Percentiles rank a stretch among this genome's conserved stretches.
Conservation (phyloP, 64 coral and sea anemone genomes). For the Stichodactyla helianthus region DNA sequence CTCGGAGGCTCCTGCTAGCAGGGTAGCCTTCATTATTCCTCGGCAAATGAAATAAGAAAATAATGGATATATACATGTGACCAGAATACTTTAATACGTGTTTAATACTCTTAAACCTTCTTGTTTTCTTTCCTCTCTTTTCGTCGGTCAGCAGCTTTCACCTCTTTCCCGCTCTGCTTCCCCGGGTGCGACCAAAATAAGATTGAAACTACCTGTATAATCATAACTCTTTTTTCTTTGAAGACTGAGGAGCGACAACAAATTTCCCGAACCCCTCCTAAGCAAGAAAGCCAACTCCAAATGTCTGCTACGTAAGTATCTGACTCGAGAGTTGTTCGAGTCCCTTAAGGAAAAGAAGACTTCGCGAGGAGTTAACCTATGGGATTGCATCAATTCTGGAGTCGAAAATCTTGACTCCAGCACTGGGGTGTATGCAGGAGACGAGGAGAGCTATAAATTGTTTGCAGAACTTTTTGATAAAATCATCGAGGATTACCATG, state of each 20-base stretch:
- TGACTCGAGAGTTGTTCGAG: conserved; percentile 67
- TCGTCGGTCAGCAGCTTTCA: too few species aligned
- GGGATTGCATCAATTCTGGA: conserved; percentile 73
- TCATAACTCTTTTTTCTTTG: neutral
- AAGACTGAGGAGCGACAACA: conserved; percentile 9
- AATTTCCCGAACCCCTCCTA: neutral
- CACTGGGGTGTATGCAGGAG: conserved; percentile 72
- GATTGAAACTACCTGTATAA: too few species aligned
- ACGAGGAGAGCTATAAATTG: conserved; percentile 51
- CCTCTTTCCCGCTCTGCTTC: too few species aligned
- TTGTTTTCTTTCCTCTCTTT: too few species aligned
- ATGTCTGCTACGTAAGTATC: conserved; percentile 60
- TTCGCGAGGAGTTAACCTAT: conserved; percentile 47
- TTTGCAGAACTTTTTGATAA: conserved; percentile 44
- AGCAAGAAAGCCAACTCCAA: conserved; percentile 36
- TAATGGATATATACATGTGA: too few species aligned
- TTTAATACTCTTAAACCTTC: too few species aligned
- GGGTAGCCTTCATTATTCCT: too few species aligned
- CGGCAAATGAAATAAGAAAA: too few species aligned
- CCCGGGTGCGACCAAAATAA: too few species aligned
- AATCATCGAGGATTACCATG: conserved; percentile 71
- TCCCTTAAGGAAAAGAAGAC: conserved; percentile 78
- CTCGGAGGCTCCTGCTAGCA: too few species aligned
- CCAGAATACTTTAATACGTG: too few species aligned
- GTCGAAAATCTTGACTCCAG: conserved; percentile 71